phyloP scores from a whole-genome alignment of 2,113 vertebrate genomes.

The Cardinalis cardinalis region DNA sequence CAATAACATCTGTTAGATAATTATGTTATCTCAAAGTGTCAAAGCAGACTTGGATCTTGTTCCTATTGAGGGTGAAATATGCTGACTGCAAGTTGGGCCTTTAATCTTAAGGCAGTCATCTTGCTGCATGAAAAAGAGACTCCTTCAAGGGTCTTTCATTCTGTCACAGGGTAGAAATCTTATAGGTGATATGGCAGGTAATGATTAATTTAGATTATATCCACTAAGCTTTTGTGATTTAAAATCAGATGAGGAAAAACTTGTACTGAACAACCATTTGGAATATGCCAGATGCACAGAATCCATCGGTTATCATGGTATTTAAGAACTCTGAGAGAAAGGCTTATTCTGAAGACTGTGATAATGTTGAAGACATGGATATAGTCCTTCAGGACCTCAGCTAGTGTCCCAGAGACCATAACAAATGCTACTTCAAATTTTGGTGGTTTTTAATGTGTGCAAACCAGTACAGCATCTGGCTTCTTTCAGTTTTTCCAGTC shows the following conservation, averaged over 20 bases:
- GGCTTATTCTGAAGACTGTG: background rate
- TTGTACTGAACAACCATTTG: background rate
- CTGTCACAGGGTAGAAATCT: background rate
- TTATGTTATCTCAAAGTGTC: background rate
- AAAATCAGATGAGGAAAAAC: background rate
- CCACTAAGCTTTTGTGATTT: background rate
- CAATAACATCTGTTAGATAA: background rate
- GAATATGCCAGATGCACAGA: background rate
- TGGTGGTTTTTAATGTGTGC: background rate
- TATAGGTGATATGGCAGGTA: background rate
- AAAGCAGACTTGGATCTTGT: background rate
- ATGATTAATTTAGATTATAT: background rate
- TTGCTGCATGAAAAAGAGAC: background rate
- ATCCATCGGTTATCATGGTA: background rate
- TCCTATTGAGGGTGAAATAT: background rate
- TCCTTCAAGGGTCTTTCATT: background rate
- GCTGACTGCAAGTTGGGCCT: background rate
- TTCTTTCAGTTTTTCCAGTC: background rate
- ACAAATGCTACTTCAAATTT: background rate
- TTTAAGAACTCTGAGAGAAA: background rate
- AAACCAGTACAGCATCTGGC: background rate
- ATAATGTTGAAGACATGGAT: background rate
- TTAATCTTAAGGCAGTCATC: background rate
- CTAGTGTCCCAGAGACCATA: background rate
- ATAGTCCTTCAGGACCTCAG: background rate